A percentile compares a stretch with the other conserved stretches of the same genome.
Conservation (phyloP, 2,888 invertebrate genomes). For the Helicoverpa assulta region DNA sequence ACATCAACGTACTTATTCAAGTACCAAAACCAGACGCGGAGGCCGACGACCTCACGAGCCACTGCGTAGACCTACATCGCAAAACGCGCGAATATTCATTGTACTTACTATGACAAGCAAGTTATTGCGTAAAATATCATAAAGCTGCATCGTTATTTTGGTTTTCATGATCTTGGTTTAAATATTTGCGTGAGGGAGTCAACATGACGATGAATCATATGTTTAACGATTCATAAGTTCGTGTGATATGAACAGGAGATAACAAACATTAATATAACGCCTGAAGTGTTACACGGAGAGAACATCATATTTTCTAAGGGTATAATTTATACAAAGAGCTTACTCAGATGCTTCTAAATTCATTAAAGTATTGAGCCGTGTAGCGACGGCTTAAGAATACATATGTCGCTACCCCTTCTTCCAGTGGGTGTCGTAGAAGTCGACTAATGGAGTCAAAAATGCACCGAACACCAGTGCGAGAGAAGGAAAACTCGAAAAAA, state of each 20-base stretch:
- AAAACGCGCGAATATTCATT: conserved; percentile 47
- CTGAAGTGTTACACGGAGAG: not conserved
- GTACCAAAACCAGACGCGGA: conserved; percentile 59
- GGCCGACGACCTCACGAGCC: conserved; percentile 52
- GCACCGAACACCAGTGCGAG: no score
- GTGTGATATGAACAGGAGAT: not conserved
- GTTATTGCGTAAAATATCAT: conserved; percentile 23
- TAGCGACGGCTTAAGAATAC: no score
- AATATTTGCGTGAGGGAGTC: conserved; percentile 11
- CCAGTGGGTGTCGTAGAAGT: no score
- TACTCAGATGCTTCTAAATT: not conserved
- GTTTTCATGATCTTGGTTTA: conserved; percentile 13
- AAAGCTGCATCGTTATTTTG: conserved; percentile 23
- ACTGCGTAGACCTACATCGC: conserved; percentile 46
- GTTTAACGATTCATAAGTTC: conserved; percentile 22
- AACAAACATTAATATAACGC: not conserved
- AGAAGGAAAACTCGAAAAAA: no score
- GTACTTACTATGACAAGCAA: conserved; percentile 22
- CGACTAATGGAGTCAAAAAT: no score
- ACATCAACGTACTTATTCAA: conserved; percentile 44
- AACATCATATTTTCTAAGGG: not conserved
- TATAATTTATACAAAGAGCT: not conserved
- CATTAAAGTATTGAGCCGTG: not conserved
- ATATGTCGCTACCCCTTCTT: no score
- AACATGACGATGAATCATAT: conserved; percentile 7